A percentile compares a stretch with the other conserved stretches of the same genome.
These are phyloP conservation scores for Ageneiosus marmoratus DNA, from an alignment of 2,113 vertebrate genomes.

Conservation along the genomic window DNA sequence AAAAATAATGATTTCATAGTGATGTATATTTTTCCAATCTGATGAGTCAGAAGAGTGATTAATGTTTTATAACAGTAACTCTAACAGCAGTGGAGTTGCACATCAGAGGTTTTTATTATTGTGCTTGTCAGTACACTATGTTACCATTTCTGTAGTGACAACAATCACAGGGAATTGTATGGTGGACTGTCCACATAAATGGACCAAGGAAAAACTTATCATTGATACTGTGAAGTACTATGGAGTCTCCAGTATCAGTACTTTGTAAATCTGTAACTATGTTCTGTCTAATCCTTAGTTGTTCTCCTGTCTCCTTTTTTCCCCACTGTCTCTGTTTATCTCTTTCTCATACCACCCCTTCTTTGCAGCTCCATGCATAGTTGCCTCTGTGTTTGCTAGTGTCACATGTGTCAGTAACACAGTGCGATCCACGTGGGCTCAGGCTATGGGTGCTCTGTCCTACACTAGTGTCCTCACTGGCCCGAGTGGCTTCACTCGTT, in stretches of 20 bases:
- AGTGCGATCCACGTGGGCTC: slow-evolving; percentile 64
- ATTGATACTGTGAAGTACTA: background rate
- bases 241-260: background rate
- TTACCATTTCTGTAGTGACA: background rate
- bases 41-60: background rate
- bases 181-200: background rate
- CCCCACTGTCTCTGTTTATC: background rate
- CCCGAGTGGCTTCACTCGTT: slow-evolving; percentile 34
- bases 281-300: background rate
- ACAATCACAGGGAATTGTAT: background rate
- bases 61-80: background rate
- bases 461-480: slow-evolving; percentile 60
- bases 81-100: background rate
- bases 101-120: background rate
- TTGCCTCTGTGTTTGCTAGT: slow-evolving; percentile 47
- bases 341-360: background rate
- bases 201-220: background rate
- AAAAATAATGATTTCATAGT: background rate
- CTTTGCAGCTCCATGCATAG: slow-evolving; percentile 69
- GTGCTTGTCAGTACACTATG: background rate
- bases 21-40: background rate
- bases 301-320: background rate
- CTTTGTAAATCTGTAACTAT: background rate
- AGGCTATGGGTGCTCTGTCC: slow-evolving; percentile 54
- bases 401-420: slow-evolving; percentile 66